A percentile compares a stretch with the other conserved stretches of the same genome.
Evolutionary conservation across 2,888 invertebrate genomes (phyloP).

Genomic region (Chromoteleia sp.): DNA sequence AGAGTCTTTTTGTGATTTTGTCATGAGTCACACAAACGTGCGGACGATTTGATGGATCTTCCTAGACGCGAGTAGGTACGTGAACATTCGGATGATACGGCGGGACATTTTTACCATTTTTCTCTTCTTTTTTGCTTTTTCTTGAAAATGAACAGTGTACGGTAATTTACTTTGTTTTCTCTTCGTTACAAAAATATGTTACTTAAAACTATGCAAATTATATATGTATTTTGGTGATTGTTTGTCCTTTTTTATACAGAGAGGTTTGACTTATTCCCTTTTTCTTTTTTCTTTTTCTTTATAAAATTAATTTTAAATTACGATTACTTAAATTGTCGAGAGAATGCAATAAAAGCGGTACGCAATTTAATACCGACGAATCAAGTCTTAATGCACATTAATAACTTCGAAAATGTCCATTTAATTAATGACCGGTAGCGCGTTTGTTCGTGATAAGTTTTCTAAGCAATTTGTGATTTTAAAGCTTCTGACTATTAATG

Average conservation of each 20-base stretch:
- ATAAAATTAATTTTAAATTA: background rate
- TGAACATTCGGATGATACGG: conserved; percentile 27
- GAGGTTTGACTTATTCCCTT: conserved; percentile 5
- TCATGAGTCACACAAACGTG: background rate
- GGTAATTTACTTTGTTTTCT: conserved; percentile 14
- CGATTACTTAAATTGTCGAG: background rate
- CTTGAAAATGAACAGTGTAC: conserved; percentile 25
- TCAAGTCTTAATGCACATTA: background rate
- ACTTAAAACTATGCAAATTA: conserved; percentile 53
- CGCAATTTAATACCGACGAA: conserved; percentile 1
- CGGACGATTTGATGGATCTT: background rate
- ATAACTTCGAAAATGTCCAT: conserved; percentile 7
- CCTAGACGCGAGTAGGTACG: too few species aligned
- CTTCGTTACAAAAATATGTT: conserved; percentile 52
- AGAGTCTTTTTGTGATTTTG: conserved; percentile 3
- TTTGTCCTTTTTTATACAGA: conserved; percentile 33
- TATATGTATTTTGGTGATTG: conserved; percentile 30
- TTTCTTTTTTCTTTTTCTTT: background rate
- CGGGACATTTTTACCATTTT: conserved; percentile 11
- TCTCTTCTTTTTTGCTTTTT: conserved; percentile 2
- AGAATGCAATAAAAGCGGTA: background rate
- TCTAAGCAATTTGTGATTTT: conserved; percentile 34
- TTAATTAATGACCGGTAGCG: conserved; percentile 18
- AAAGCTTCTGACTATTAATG: conserved; percentile 29
- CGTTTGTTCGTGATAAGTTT: conserved; percentile 5